Percentiles rank a stretch among this genome's conserved stretches.
Evolutionary conservation across 2,888 invertebrate genomes (phyloP).

Genomic region (Papilio protenor): DNA sequence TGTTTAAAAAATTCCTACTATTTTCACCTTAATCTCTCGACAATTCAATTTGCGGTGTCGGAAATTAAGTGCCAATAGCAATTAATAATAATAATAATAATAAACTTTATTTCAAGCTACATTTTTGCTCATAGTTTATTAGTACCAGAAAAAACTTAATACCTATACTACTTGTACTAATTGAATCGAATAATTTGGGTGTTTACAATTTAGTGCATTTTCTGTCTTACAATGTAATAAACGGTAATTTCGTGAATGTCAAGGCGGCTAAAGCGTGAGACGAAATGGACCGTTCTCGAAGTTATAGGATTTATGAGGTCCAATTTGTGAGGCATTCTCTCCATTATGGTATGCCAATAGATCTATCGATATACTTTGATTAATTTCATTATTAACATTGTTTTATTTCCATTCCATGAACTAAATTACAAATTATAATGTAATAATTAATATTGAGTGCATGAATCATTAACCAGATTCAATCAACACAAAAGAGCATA

Average conservation of each 20-base stretch:
- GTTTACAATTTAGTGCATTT: neutral
- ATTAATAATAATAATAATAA: too few species aligned
- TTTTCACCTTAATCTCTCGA: neutral
- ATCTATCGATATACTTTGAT: neutral
- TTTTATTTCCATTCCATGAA: neutral
- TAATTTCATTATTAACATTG: neutral
- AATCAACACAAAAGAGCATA: neutral
- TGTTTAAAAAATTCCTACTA: neutral
- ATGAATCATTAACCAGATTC: too few species aligned
- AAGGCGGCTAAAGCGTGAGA: conserved; percentile 13
- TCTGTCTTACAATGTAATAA: neutral
- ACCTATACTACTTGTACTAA: neutral
- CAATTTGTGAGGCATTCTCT: conserved; percentile 68
- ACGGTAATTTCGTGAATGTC: neutral
- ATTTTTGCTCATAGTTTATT: too few species aligned
- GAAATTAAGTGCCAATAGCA: neutral
- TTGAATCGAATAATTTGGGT: neutral
- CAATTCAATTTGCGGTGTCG: neutral
- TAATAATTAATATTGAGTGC: neutral
- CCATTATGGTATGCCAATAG: conserved; percentile 56
- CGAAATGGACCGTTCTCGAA: conserved; percentile 50
- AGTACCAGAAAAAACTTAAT: too few species aligned
- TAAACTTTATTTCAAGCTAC: too few species aligned
- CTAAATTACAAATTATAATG: neutral
- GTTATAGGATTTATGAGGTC: conserved; percentile 62